Conservation (phyloP, 2,113 vertebrate genomes). For the Pardalotus punctatus region DNA sequence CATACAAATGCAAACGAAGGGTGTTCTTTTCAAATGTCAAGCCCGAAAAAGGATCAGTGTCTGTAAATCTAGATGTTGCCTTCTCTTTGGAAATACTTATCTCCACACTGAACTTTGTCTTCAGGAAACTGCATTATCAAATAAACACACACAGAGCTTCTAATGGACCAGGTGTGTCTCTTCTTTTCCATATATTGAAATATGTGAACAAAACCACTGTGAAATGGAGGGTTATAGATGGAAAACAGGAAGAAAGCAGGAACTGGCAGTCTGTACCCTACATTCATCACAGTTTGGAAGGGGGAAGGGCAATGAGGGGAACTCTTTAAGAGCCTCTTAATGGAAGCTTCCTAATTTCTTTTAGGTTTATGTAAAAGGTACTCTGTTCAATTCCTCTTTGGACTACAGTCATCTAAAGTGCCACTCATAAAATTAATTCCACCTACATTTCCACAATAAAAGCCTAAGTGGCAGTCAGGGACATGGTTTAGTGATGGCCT, state of each 20-base stretch:
- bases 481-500: background rate
- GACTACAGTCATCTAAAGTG: background rate
- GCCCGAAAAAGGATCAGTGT: slow-evolving; percentile 1
- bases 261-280: background rate
- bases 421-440: background rate
- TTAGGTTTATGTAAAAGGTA: background rate
- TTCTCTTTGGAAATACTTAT: slow-evolving; percentile 1
- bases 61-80: background rate
- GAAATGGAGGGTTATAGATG: background rate
- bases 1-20: slow-evolving; percentile 42
- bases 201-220: background rate
- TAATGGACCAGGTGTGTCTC: background rate
- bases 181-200: background rate
- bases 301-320: background rate
- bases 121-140: background rate
- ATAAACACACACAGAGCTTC: background rate
- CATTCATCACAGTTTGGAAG: background rate
- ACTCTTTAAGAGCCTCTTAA: background rate
- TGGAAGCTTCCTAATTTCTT: background rate
- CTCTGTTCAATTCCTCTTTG: background rate
- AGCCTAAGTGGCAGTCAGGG: background rate
- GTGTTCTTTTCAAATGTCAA: slow-evolving; percentile 45
- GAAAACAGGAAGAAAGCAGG: background rate
- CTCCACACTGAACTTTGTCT: background rate
- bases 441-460: background rate